Evolutionary conservation across 2,797 vertebrate genomes (phyloP).

Genomic region (Alcedo quadribrachys): DNA sequence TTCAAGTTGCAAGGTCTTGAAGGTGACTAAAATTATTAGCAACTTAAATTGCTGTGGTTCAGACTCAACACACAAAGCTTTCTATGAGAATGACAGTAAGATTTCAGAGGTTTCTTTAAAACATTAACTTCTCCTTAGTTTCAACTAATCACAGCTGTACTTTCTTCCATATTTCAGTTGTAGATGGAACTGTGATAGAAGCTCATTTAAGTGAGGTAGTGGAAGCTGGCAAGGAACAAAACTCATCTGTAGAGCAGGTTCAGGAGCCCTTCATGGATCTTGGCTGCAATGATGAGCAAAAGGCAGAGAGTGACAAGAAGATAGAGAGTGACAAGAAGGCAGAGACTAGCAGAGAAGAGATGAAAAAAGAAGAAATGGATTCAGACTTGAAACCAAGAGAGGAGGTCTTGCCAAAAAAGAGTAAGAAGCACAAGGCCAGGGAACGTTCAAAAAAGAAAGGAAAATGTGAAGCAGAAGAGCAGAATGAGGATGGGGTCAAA

Average conservation of each 20-base stretch:
- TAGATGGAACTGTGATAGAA: constrained; percentile 45
- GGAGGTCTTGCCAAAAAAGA: constrained; percentile 21
- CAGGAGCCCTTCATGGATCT: neutral
- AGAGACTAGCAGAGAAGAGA: neutral
- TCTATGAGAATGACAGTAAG: neutral
- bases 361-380: neutral
- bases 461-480: neutral
- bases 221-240: constrained; percentile 12
- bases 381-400: neutral
- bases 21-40: neutral
- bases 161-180: neutral
- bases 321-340: neutral
- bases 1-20: neutral
- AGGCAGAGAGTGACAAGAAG: neutral
- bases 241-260: neutral
- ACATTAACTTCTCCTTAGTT: neutral
- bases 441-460: constrained; percentile 30
- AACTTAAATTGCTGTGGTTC: neutral
- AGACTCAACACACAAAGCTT: neutral
- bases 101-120: neutral
- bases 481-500: neutral
- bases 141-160: neutral
- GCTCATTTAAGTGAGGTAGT: neutral
- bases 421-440: constrained; percentile 34
- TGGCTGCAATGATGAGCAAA: neutral